These are phyloP conservation scores for Daphoenositta chrysoptera DNA, from an alignment of 2,113 vertebrate species.

Conservation along the genomic window DNA sequence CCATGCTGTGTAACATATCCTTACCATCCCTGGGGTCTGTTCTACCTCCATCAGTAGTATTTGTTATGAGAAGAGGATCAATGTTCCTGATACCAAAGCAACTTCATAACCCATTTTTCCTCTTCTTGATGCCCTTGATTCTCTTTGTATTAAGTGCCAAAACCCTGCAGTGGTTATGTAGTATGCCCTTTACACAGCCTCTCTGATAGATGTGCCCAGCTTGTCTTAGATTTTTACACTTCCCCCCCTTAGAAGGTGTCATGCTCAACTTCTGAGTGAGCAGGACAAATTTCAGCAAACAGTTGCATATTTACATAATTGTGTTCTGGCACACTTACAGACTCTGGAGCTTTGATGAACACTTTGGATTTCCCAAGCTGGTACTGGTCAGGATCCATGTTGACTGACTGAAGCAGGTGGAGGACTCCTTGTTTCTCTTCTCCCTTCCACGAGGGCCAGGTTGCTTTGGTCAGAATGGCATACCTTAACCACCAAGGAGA, in stretches of 20 bases:
- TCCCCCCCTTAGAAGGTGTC: not conserved
- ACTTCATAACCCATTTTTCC: not conserved
- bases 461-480: conserved; percentile 93
- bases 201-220: not conserved
- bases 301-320: not conserved
- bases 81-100: not conserved
- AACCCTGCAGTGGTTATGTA: not conserved
- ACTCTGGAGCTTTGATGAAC: conserved; percentile 97
- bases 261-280: not conserved
- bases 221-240: not conserved
- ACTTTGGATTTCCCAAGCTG: conserved; percentile 92
- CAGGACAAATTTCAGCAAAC: not conserved
- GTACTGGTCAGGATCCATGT: conserved; percentile 95
- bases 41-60: not conserved
- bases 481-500: conserved; percentile 75
- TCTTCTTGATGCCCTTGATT: not conserved
- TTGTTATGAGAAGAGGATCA: not conserved
- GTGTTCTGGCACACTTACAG: conserved; percentile 75
- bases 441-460: conserved; percentile 93
- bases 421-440: conserved; percentile 94
- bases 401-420: conserved; percentile 89
- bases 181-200: too few relatives aligned
- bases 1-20: not conserved
- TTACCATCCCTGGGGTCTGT: not conserved
- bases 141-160: not conserved